These are phyloP conservation scores for Anolis apletophallus DNA, from an alignment of 2,797 vertebrate genomes.

Conservation along the genomic window DNA sequence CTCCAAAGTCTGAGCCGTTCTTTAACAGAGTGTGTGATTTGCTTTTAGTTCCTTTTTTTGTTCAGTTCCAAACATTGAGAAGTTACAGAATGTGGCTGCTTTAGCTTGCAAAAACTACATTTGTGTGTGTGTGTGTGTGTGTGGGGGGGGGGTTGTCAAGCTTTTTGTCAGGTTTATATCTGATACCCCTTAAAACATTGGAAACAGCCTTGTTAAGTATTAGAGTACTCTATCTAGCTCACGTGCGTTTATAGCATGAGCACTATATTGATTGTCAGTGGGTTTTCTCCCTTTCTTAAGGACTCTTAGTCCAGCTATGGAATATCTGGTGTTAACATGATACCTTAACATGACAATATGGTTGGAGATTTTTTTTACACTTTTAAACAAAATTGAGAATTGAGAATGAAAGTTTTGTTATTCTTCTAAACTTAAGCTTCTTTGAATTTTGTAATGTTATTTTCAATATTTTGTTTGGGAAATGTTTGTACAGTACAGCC, in stretches of 20 bases:
- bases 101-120: slow-evolving; percentile 1
- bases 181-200: background rate
- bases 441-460: background rate
- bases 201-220: background rate
- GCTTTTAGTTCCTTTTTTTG: background rate
- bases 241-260: background rate
- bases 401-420: background rate
- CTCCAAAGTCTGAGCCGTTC: slow-evolving; percentile 8
- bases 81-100: background rate
- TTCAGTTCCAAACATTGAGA: background rate
- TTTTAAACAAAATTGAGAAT: background rate
- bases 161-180: background rate
- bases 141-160: background rate
- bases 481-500: background rate
- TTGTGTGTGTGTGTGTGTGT: too few relatives aligned
- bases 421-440: background rate
- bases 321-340: background rate
- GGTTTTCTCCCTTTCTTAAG: background rate
- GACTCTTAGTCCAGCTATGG: background rate
- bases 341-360: background rate
- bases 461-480: background rate
- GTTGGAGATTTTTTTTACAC: background rate
- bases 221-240: background rate
- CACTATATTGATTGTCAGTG: background rate
- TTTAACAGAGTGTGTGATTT: slow-evolving; percentile 15